Conservation (phyloP, 2,888 invertebrate genomes). For the Ligdia adustata region DNA sequence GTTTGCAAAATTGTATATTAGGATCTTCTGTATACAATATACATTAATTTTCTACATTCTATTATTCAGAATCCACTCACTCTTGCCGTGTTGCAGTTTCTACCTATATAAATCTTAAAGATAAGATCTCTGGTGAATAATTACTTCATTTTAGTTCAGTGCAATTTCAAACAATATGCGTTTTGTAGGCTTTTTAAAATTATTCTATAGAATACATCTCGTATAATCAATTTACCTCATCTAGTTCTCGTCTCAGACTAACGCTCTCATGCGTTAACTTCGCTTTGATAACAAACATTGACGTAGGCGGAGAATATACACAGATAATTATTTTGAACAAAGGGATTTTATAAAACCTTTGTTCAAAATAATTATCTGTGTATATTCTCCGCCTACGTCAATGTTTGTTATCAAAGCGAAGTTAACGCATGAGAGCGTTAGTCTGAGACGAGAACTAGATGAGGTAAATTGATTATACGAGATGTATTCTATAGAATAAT, state of each 20-base stretch:
- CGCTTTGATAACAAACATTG: conserved; percentile 33
- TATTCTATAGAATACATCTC: not conserved
- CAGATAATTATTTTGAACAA: conserved; percentile 31
- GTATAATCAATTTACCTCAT: not conserved
- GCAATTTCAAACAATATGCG: not conserved
- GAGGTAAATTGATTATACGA: not conserved
- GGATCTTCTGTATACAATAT: too few relatives aligned
- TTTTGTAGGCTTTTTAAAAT: not conserved
- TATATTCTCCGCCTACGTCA: conserved; percentile 31
- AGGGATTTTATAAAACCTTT: conserved; percentile 31
- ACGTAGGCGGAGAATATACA: conserved; percentile 31
- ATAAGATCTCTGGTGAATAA: too few relatives aligned
- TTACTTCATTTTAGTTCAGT: too few relatives aligned
- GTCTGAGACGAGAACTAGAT: conserved; percentile 14
- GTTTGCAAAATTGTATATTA: conserved; percentile 6
- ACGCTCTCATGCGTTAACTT: conserved; percentile 24
- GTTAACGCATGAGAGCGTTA: conserved; percentile 26
- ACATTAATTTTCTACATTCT: too few relatives aligned
- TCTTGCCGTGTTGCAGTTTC: too few relatives aligned
- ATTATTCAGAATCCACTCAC: too few relatives aligned
- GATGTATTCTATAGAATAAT: too few relatives aligned
- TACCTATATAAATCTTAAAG: too few relatives aligned
- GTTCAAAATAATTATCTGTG: conserved; percentile 29
- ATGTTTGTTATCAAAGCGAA: conserved; percentile 32
- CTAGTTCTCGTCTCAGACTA: conserved; percentile 16